A percentile compares a stretch with the other conserved stretches of the same genome.
Conservation (phyloP, 2,797 vertebrate species). For the Cetoscarus ocellatus region DNA sequence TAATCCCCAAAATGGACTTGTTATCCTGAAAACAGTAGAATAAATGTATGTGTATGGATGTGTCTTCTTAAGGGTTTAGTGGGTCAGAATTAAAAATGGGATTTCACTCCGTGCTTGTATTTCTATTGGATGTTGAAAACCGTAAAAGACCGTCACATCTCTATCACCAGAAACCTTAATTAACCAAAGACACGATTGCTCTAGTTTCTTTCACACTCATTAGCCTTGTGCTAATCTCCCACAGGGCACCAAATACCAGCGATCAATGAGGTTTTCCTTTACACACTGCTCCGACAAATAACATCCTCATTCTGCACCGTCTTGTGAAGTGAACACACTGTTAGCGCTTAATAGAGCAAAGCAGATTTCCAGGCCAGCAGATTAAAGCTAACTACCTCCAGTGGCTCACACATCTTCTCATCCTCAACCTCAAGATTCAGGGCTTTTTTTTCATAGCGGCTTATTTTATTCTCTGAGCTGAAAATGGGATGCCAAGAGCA, state of each 20-base stretch:
- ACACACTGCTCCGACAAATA: slow-evolving; percentile 14
- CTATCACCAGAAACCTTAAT: not conserved
- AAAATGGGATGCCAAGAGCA: slow-evolving; percentile 71
- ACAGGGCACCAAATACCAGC: slow-evolving; percentile 4
- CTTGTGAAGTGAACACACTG: slow-evolving; percentile 27
- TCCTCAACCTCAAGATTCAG: slow-evolving; percentile 50
- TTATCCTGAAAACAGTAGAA: no score
- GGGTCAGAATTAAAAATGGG: no score
- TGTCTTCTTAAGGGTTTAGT: no score
- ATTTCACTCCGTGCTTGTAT: not conserved
- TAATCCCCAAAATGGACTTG: no score
- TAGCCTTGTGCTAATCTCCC: not conserved
- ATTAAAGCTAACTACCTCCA: slow-evolving; percentile 61
- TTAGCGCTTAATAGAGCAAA: slow-evolving; percentile 46
- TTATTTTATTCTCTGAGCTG: slow-evolving; percentile 48
- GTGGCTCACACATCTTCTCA: slow-evolving; percentile 41
- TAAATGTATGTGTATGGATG: no score
- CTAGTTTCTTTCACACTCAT: not conserved
- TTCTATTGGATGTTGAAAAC: not conserved
- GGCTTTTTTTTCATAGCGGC: slow-evolving; percentile 4
- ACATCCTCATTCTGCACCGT: slow-evolving; percentile 22
- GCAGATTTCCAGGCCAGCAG: slow-evolving; percentile 45
- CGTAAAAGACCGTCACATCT: not conserved
- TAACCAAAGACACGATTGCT: not conserved
- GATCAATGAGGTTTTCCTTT: slow-evolving; percentile 24